Base-by-base conservation (phyloP, 2,797 vertebrate genomes). In the Holocentrus rufus region DNA sequence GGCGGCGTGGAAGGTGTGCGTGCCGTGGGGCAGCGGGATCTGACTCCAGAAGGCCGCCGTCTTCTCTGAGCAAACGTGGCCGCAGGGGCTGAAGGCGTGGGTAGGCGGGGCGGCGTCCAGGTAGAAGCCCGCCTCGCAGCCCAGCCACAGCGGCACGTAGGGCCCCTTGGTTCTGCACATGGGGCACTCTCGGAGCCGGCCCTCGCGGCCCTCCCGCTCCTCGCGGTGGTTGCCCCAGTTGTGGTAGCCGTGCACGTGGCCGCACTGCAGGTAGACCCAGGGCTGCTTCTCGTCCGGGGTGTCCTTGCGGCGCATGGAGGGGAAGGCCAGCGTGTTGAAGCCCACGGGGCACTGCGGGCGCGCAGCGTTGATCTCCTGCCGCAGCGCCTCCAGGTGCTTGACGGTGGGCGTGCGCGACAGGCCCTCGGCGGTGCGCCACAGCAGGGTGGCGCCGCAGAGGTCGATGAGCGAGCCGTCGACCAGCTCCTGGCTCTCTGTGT, bases 301-400 rank as follows among this genome's bases (percentile, higher is more conserved):
- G 79, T 98, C 97, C 91, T 98, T 98, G 75, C 97, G 96, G 18
- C 97, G 96, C 97, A 99, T 97, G 81, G 97, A 98, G 79, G 98
- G 98, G 89, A 99, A 99, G 0, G 97, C 98, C 81, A 99, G 91
- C n/a, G 98, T 99, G 93, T 99, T 99, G 87, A 99, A 97, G 61
- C 98, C 98, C 83, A 99, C 98, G 0, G 98, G 98, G 73, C 98
- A 99, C 88, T 99, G 98, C 0, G 98, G 98, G 49, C 98, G 91
- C 0, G 97, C 98, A 0, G 98, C 98, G 9, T 99, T 99, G 83
- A 99, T 96, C 90, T 99, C 98, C 93, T 98, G 98, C 69, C 98
- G 94, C 61, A 99, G 94, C 0, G 97, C 97, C 92, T 99, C 98
- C 90, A 99, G 91, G 88, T 99, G 98, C 78, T 98, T 98, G 83